Conservation (phyloP, 2,888 invertebrate genomes). For the Ophion ventricosus region DNA sequence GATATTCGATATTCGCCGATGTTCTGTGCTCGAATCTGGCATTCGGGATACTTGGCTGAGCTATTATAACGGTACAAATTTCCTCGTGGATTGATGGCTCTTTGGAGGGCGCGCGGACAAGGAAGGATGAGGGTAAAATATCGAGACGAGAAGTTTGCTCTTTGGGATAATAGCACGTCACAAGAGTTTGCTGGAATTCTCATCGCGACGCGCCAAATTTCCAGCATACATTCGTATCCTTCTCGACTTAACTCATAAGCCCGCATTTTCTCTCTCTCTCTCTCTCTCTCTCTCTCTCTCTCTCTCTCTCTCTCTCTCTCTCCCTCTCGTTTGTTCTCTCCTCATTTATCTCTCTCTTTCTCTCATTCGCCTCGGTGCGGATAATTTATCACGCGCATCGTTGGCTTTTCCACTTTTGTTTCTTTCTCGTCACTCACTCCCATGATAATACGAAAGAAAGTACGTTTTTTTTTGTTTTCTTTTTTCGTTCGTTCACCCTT, state of each 20-base stretch:
- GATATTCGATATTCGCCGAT: conserved; percentile 57
- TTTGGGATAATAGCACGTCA: conserved; percentile 25
- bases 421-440: neutral
- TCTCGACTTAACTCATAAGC: neutral
- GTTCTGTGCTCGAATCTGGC: conserved; percentile 27
- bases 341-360: neutral
- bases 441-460: conserved; percentile 8
- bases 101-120: conserved; percentile 4
- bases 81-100: conserved; percentile 54
- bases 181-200: conserved; percentile 41
- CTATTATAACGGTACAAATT: conserved; percentile 30
- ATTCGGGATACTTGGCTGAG: conserved; percentile 25
- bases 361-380: neutral
- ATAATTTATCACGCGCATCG: neutral
- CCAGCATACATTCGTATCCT: neutral
- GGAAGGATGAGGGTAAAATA: conserved; percentile 17
- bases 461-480: neutral
- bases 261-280: neutral
- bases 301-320: neutral
- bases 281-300: neutral
- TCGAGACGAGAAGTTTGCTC: conserved; percentile 6
- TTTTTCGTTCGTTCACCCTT: neutral
- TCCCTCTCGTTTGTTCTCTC: neutral
- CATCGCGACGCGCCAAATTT: conserved; percentile 42
- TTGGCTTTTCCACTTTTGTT: neutral